phyloP scores from a whole-genome alignment of 2,888 invertebrate genomes.

The Cremastinae sp. region DNA sequence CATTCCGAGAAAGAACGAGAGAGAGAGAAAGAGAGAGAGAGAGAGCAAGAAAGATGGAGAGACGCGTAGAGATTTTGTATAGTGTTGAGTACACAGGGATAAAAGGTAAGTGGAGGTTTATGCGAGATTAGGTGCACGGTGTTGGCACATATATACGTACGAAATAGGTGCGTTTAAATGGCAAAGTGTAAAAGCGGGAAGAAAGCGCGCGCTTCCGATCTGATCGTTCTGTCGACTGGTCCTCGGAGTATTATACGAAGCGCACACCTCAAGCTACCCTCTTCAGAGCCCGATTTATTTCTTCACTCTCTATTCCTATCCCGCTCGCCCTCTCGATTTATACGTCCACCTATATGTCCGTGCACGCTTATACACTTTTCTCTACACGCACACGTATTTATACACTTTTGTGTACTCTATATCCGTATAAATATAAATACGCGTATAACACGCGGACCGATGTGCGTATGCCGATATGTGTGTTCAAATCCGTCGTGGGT shows the following conservation, averaged over 20 bases:
- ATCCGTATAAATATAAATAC: slow-evolving; percentile 10
- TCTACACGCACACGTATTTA: slow-evolving; percentile 5
- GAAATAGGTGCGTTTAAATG: slow-evolving; percentile 16
- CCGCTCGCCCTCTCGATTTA: slow-evolving; percentile 60
- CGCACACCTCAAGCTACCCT: slow-evolving; percentile 63
- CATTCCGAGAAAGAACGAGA: too few species aligned
- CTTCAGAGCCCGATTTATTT: slow-evolving; percentile 74
- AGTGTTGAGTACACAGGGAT: not conserved
- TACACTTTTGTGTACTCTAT: slow-evolving; percentile 15
- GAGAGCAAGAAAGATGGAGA: too few species aligned
- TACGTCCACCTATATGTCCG: slow-evolving; percentile 29
- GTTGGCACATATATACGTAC: not conserved
- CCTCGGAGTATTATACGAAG: slow-evolving; percentile 60
- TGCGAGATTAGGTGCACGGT: not conserved
- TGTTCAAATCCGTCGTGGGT: slow-evolving; percentile 20
- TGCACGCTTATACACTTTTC: slow-evolving; percentile 22
- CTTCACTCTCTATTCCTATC: slow-evolving; percentile 70
- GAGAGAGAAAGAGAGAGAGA: too few species aligned
- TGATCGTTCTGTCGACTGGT: slow-evolving; percentile 61
- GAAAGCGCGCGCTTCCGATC: slow-evolving; percentile 60
- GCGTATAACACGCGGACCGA: not conserved
- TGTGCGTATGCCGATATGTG: not conserved
- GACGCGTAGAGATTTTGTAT: too few species aligned
- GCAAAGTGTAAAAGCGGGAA: slow-evolving; percentile 52
- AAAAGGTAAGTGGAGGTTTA: not conserved